Conservation (phyloP, 2,888 invertebrate genomes). For the Nephrotoma guestfalica region DNA sequence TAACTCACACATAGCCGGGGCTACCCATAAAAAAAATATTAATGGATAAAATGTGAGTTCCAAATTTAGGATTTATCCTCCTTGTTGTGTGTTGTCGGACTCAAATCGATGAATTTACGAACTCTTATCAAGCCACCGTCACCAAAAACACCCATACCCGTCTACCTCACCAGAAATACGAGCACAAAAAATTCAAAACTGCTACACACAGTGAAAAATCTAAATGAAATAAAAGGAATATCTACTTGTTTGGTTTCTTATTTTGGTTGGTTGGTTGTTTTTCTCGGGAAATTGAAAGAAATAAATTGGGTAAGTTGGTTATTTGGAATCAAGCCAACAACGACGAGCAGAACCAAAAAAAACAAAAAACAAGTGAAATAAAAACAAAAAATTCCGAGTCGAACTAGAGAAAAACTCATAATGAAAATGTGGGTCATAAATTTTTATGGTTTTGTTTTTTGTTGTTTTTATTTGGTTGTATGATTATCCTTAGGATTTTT, state of each 20-base stretch:
- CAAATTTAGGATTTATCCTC: neutral
- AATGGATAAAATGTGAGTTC: neutral
- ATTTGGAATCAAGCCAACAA: neutral
- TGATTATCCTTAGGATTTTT: neutral
- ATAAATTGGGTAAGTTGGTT: neutral
- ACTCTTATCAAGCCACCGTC: neutral
- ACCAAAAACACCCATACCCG: neutral
- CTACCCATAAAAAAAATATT: neutral
- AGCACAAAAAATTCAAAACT: neutral
- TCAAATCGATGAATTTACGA: neutral
- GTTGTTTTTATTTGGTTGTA: neutral
- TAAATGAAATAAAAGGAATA: neutral
- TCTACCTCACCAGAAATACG: too few relatives aligned
- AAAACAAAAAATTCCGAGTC: neutral
- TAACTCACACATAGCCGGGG: neutral
- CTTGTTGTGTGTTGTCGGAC: neutral
- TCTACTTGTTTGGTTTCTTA: neutral
- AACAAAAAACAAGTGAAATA: neutral
- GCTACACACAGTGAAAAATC: neutral
- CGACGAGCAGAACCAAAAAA: neutral
- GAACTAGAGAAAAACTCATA: neutral
- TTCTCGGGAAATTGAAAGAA: neutral
- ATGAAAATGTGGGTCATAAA: neutral
- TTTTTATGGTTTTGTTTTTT: neutral
- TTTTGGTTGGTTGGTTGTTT: neutral